Evolutionary conservation across 2,888 invertebrate genomes (phyloP), one percentile per base, ranked within the genome.

Genomic region (Malachius bipustulatus): DNA sequence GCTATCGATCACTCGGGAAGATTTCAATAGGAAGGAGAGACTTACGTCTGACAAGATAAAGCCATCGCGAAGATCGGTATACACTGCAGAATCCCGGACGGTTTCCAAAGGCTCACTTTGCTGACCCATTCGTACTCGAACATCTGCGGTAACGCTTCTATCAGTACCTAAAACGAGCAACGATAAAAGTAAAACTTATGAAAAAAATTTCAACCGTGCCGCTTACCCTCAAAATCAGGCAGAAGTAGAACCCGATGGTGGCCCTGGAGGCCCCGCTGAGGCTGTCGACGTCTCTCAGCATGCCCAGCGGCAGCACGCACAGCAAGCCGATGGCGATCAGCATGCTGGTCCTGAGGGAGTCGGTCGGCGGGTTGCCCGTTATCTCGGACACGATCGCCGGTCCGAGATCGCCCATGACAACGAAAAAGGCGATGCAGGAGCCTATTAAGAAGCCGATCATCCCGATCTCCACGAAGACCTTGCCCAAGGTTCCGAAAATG

Each of bases 1-100:
- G n/a, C n/a, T n/a, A 19, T 19, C 24, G 24, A 19, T 8, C 24
- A 8, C 6, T n/a, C n/a, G n/a, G 6, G 24, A 8, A 19, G 14
- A 36, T 12, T 31, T 34, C 29, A 24, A 26, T 15, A 16, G 16
- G 12, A 40, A 36, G 15, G 10, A 14, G 27, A 14, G 31, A 26
- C 76, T 73, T 63, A 88, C 78, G 94, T 91, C 66, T 97, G 97
- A 64, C 97, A 97, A 44, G 90, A 91, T 35, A 96, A 68, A 0
- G 96, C 93, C 83, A 96, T 89, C 8, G 91, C 84, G 63, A 96
- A 90, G 48, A 97, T 96, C 1, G 97, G 97, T 44, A 96, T 69
- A 57, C 91, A 90, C 51, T 90, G 89, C 32, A 96, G 66, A 38
- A 93, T 66, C 0, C 94, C 94, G 0, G 79, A 71, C 0, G 88